Evolutionary conservation across 2,888 invertebrate species (phyloP).

Genomic region (Ichneumoninae sp.): DNA sequence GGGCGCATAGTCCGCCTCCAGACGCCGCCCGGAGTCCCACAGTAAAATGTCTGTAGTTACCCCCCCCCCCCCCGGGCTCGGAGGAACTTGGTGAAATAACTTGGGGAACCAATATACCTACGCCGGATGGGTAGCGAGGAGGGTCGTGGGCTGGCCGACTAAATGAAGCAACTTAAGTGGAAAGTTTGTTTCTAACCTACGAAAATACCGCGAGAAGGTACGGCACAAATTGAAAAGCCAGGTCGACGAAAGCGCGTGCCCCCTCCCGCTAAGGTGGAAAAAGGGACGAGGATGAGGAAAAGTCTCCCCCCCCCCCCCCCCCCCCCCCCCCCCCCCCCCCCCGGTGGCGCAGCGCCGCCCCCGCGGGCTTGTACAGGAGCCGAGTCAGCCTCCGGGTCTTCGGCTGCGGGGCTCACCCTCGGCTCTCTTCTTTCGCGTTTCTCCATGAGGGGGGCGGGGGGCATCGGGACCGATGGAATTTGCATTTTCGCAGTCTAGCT

Average conservation of each 20-base stretch:
- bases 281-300: slow-evolving; percentile 17
- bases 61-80: neutral
- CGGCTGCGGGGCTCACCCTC: slow-evolving; percentile 24
- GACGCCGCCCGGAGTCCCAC: slow-evolving; percentile 48
- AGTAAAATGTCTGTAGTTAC: slow-evolving; percentile 65
- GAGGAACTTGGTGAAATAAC: slow-evolving; percentile 77
- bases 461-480: slow-evolving; percentile 64
- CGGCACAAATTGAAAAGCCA: slow-evolving; percentile 77
- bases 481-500: slow-evolving; percentile 65
- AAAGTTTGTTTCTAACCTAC: slow-evolving; percentile 78
- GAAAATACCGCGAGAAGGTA: slow-evolving; percentile 74
- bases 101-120: slow-evolving; percentile 77
- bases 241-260: slow-evolving; percentile 65
- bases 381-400: slow-evolving; percentile 34
- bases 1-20: slow-evolving; percentile 44
- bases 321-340: slow-evolving; percentile 13
- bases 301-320: slow-evolving; percentile 2
- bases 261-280: neutral
- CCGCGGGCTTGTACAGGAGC: slow-evolving; percentile 28
- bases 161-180: slow-evolving; percentile 81
- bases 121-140: slow-evolving; percentile 38
- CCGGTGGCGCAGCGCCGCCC: slow-evolving; percentile 32
- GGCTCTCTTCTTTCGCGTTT: slow-evolving; percentile 43
- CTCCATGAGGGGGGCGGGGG: neutral
- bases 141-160: slow-evolving; percentile 70